Base-by-base conservation (phyloP, 2,888 invertebrate species). In the Cordilura impudica region DNA sequence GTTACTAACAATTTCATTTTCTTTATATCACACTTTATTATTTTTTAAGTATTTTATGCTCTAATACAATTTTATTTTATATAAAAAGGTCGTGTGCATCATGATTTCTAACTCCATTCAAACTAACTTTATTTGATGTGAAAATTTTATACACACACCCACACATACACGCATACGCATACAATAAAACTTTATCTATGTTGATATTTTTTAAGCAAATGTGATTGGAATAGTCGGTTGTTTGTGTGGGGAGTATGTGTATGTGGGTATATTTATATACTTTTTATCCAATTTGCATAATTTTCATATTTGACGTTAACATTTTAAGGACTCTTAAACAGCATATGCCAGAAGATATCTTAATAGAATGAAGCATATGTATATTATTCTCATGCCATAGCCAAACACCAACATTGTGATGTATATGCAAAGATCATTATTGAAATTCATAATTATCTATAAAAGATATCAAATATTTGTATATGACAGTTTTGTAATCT, bases 291-390 rank as follows among this genome's bases (percentile, higher is more conserved):
- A 79, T 79, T 79, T 79, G 75, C 79, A 79, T 79, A 79, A 79
- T 79, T 79, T 75, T 75, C 79, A 75, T 45, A 79, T 75, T 79
- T 79, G 79, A 79, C 75, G 79, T 75, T 79, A 75, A 79, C 79
- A 75, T 79, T 75, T 79, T 71, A 75, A 79, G 79, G 79, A 71
- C 75, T 75, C 79, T 79, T 79, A 75, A 79, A 75, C 79, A 79
- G 75, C 79, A 79, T 79, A 79, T 75, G 79, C 56, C 67, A 14
- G n/a, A 51, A 54, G 75, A 66, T 71, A 60, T 66, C 63, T 76
- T 76, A 76, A 70, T 70, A 31, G 63, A 69, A 70, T 65, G 51
- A 43, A 49, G 47, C 63, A 70, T 63, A 63, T 39, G 29, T 18
- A 4, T 51, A 26, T 65, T 47, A 35, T 58, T 58, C 0, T 65